Conservation (phyloP, 1,140 invertebrate species). For the Zelostemma sp. region DNA sequence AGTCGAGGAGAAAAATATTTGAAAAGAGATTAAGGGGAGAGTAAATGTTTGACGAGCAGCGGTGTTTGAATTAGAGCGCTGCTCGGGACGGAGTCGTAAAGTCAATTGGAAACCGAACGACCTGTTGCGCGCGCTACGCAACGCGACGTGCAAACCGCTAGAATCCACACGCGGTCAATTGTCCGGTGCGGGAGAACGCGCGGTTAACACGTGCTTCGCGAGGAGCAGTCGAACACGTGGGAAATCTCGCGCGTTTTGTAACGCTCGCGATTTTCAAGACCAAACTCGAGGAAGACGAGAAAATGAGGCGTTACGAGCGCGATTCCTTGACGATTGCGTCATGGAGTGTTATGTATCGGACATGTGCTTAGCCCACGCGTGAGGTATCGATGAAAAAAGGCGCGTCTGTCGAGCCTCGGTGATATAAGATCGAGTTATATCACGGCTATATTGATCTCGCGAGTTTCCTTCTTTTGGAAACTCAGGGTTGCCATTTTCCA, state of each 20-base stretch:
- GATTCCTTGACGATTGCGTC: neutral
- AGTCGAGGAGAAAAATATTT: too few relatives aligned
- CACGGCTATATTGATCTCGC: too few relatives aligned
- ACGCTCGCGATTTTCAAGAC: neutral
- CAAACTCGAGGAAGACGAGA: too few relatives aligned
- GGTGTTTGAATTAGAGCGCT: too few relatives aligned
- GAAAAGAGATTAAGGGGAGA: too few relatives aligned
- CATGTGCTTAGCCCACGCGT: neutral
- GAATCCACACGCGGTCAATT: slow-evolving; percentile 19
- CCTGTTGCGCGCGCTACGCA: slow-evolving; percentile 51
- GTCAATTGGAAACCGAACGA: slow-evolving; percentile 36
- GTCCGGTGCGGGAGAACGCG: too few relatives aligned
- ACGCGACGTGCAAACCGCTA: slow-evolving; percentile 10
- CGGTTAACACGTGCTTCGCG: too few relatives aligned
- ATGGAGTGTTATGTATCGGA: neutral
- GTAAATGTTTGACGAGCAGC: too few relatives aligned
- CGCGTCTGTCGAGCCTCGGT: neutral
- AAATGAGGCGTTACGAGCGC: neutral
- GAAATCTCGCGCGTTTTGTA: too few relatives aligned
- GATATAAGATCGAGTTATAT: neutral
- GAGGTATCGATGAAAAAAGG: neutral
- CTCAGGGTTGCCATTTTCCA: too few relatives aligned
- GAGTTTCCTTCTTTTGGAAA: too few relatives aligned
- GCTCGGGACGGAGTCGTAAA: slow-evolving; percentile 15
- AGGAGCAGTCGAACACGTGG: too few relatives aligned